phyloP scores from a whole-genome alignment of 2,888 invertebrate species.

The Amphipyra tragopoginis region DNA sequence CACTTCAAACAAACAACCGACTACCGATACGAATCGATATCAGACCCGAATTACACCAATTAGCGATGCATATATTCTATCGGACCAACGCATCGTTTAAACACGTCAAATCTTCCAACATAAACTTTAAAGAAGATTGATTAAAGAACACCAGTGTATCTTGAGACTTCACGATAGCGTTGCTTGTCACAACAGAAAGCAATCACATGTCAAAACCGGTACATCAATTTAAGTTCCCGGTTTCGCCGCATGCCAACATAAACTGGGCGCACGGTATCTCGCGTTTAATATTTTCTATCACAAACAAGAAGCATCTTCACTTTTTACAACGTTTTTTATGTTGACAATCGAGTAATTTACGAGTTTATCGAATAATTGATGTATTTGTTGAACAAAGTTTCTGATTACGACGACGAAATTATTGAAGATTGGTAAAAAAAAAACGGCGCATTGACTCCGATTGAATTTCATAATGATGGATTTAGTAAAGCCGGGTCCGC shows the following conservation, averaged over 20 bases:
- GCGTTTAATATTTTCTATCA: constrained; percentile 18
- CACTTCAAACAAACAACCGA: constrained; percentile 11
- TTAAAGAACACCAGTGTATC: constrained; percentile 9
- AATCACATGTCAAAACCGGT: background rate
- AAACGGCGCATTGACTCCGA: background rate
- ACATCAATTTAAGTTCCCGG: background rate
- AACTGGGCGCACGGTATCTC: background rate
- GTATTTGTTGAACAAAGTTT: constrained; percentile 6
- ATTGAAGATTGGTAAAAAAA: background rate
- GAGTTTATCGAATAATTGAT: constrained; percentile 2
- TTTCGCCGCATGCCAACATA: background rate
- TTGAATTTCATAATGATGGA: background rate
- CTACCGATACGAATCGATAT: constrained; percentile 28
- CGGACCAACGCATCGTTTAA: constrained; percentile 2
- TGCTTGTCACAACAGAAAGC: background rate
- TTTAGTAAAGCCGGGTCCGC: background rate
- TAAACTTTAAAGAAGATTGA: background rate
- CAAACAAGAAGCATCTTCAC: constrained; percentile 8
- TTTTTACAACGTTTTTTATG: constrained; percentile 24
- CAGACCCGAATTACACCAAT: constrained; percentile 21
- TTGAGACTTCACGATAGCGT: background rate
- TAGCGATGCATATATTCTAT: constrained; percentile 27
- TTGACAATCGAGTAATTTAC: constrained; percentile 10
- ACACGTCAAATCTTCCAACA: constrained; percentile 7
- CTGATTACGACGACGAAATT: background rate